Base-by-base conservation (phyloP, 2,888 invertebrate genomes). In the Stramonita haemastoma region DNA sequence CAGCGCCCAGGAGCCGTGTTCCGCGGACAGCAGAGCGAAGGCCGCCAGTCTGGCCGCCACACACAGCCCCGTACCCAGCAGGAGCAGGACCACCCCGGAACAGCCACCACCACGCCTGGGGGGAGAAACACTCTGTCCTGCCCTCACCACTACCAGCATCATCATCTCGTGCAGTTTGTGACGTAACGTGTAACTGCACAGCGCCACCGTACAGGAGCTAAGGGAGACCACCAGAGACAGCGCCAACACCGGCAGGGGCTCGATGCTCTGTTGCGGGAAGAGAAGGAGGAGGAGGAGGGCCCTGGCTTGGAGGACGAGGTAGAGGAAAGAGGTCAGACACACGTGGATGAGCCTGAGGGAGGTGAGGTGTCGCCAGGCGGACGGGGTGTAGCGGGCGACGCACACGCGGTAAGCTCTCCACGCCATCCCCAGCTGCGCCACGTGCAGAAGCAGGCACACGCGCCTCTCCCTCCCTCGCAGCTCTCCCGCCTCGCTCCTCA, bases 321-420 rank as follows among this genome's bases (percentile, higher is more conserved):
- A 94, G 13, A 93, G 93, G 77, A 94, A 83, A 85, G 92, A 93
- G 88, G 93, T 93, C 56, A 94, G 87, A 26, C 91, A 92, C 32
- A 92, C 90, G 86, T 94, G 94, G 19, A 94, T 91, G 46, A 93
- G 90, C 56, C 94, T 90, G 88, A 94, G 91, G 34, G 89, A 90
- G 22, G 93, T 87, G 73, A 92, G 92, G 81, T 94, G 93, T 56
- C 90, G 81, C 93, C 93, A 93, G 85, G 93, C 93, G 19, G 88
- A 90, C 79, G 92, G 90, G 34, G 94, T 93, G 84, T 92, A 93
- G 17, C 92, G 87, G 57, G 92, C 90, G 57, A 92, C 90, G 26
- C 93, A 79, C 60, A 94, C 86, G 84, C 93, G 93, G 26, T 93
- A 90, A 32, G 92, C 91, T 36, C 94, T 89, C 94, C 94, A 94